A percentile compares a stretch with the other conserved stretches of the same genome.
phyloP scores from a whole-genome alignment of 2,888 invertebrate genomes.

The Galerucella pusilla region DNA sequence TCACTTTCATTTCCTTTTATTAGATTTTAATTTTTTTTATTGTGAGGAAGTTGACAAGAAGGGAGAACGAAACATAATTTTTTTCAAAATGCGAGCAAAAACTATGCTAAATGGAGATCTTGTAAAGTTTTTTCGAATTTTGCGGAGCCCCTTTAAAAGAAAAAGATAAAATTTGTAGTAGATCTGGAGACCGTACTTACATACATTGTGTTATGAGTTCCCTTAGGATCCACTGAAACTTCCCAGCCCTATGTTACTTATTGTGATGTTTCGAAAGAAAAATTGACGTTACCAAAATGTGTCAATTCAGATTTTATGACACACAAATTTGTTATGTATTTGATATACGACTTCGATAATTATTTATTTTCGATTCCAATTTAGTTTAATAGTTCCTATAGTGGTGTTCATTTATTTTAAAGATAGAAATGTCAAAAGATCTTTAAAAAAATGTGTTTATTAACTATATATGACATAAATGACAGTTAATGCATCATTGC shows the following conservation, averaged over 20 bases:
- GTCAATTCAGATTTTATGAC: neutral
- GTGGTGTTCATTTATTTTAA: too few relatives aligned
- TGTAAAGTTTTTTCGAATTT: neutral
- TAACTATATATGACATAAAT: too few relatives aligned
- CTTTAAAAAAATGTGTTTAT: too few relatives aligned
- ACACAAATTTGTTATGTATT: neutral
- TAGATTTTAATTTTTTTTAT: too few relatives aligned
- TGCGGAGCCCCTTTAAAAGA: constrained; percentile 14
- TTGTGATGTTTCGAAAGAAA: constrained; percentile 17
- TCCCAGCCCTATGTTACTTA: constrained; percentile 21
- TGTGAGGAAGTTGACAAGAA: too few relatives aligned
- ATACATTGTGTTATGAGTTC: constrained; percentile 39
- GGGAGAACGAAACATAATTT: too few relatives aligned
- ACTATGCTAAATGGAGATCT: neutral
- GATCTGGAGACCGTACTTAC: constrained; percentile 32
- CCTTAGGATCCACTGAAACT: constrained; percentile 34
- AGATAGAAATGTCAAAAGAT: too few relatives aligned
- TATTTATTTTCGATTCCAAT: too few relatives aligned
- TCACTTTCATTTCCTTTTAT: neutral
- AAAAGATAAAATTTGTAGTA: constrained; percentile 20
- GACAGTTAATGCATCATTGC: too few relatives aligned
- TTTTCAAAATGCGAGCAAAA: neutral
- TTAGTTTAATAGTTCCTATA: too few relatives aligned
- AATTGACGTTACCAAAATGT: constrained; percentile 21
- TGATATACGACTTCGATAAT: too few relatives aligned